Evolutionary conservation across 2,113 vertebrate species (phyloP), one percentile per base, ranked within the genome.

Genomic region (Mustela lutreola): DNA sequence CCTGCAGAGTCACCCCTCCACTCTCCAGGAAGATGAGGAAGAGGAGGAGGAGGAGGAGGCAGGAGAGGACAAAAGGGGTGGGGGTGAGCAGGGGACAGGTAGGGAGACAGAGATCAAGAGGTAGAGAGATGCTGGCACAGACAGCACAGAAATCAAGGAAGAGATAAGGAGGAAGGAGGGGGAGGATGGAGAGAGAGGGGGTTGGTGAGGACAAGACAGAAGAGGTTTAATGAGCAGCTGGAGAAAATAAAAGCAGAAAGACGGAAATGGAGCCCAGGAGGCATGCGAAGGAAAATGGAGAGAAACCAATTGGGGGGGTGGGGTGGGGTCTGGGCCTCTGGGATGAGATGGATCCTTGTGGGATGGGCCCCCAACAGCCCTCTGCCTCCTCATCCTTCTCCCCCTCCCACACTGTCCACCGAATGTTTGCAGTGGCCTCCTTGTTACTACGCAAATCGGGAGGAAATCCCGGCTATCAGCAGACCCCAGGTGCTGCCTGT

Each of bases 1-100:
- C 97, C 92, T 11, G 76, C 92, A 79, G 96, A 95, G 97, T 89
- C 36, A 2, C 88, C 79, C 90, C 90, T 19, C 94, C 95, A 42
- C 84, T 91, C 92, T 79, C 80, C 36, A 26, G 97, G 90, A 96
- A 91, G 94, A 94, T 2, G 50, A 56, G 53, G 53, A 56, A 16
- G 53, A 56, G 53, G 53, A 80, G 70, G 71, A 76, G 70, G 71
- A 76, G 45, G 94, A 71, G 39, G 94, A 63, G 36, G 36, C 45
- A 19, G 45, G 26, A 63, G 45, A 92, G 53, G 76, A 33, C 28
- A 5, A 33, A 8, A 5, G 73, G 48, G 19, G 14, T 1, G 22
- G 11, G 24, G 12, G 22, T 5, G 22, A 42, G 36, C 53, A 7
- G 42, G 70, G 58, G 83, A 21, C 42, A 24, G 89, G 89, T 24